A percentile compares a stretch with the other conserved stretches of the same genome.
phyloP scores from a whole-genome alignment of 2,797 vertebrate species.

The Nyctibius grandis region DNA sequence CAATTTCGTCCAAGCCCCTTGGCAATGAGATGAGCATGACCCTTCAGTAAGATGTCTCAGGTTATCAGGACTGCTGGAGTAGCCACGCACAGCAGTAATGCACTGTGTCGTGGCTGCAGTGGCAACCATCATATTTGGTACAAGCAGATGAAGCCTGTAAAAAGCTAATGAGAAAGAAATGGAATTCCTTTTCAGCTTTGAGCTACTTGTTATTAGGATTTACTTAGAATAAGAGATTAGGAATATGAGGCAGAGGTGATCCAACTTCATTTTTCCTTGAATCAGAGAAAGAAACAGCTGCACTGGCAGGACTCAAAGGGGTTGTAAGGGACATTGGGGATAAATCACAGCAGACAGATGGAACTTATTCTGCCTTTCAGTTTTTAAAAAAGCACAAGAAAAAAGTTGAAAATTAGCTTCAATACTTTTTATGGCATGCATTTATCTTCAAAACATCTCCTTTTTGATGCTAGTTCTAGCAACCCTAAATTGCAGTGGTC shows the following conservation, averaged over 20 bases:
- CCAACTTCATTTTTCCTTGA: background rate
- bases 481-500: background rate
- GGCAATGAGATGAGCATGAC: background rate
- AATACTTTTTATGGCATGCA: background rate
- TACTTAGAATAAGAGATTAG: background rate
- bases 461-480: background rate
- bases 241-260: background rate
- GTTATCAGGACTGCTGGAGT: background rate
- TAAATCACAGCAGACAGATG: background rate
- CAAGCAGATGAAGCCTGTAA: background rate
- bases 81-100: background rate
- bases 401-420: background rate
- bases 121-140: background rate
- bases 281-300: background rate
- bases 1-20: rapidly evolving
- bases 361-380: background rate
- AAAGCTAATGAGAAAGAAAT: background rate
- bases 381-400: background rate
- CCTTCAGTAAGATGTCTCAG: background rate
- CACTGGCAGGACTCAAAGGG: background rate
- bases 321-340: background rate
- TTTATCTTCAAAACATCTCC: background rate
- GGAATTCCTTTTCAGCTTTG: background rate
- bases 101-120: background rate
- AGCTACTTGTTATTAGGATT: background rate